Base-by-base conservation (phyloP, 2,797 vertebrate species). In the Dermochelys coriacea region DNA sequence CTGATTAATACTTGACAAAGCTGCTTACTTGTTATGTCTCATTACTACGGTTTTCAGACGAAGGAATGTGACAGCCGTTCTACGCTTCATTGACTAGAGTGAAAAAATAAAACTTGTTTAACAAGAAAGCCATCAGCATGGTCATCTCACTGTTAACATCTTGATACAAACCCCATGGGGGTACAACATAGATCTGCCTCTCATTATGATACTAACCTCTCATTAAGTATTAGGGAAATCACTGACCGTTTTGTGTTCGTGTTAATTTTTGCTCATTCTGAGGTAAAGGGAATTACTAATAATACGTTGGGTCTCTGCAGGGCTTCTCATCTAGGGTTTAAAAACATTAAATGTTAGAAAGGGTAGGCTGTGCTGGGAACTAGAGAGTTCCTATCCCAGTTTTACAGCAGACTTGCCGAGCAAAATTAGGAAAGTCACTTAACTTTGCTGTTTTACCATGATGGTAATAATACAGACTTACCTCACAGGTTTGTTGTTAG, bases 11-110 rank as follows among this genome's bases (percentile, higher is more conserved):
- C 84, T 92, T 91, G 75, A 75, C 89, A 83, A 95, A 93, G 86
- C 78, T 88, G 90, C 84, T 34, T 52, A 41, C 87, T 84, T 37
- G 85, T 84, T 75, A 54, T 84, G 87, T 87, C 91, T 83, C 90
- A 19, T 57, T 94, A 87, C 94, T 95, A 91, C 94, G 91, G 78
- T 88, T 96, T 95, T 89, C 91, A 80, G 54, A 95, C 93, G 97
- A 97, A 97, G 77, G 80, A 59, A 77, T 50, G 1, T 93, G 94
- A 93, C 97, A 97, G 86, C 82, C 82, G 68, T 85, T 90, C 80
- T 81, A 59, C 90, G 91, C 93, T 96, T 96, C 95, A 93, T 5
- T 97, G 96, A 75, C 84, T 96, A 93, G 57, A 90, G 79, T 95
- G 87, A 80, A 87, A 93, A 96, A 96, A 3, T 31, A 82, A 79